Evolutionary conservation across 2,888 invertebrate species (phyloP), one percentile per base, ranked within the genome.

Genomic region (Phortica magna): DNA sequence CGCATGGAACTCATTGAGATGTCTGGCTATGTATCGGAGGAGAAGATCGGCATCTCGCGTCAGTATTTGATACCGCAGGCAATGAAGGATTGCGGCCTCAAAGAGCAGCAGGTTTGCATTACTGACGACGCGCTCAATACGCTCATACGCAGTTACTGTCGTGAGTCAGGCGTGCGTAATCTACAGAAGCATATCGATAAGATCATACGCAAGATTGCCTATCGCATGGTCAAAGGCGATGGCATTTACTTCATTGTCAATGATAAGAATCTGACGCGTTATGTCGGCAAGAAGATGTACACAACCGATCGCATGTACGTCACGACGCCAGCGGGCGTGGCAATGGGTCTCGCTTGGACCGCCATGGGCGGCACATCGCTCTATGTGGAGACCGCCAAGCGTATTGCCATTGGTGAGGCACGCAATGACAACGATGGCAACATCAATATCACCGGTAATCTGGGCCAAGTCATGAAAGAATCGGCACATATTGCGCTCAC

Each of bases 1-100:
- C 94, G 99, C 80, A 99, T 99, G 99, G 99, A 99, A 92, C 96
- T 99, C 94, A 99, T 99, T 80, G 97, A 98, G 87, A 98, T 99
- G 94, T 98, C 98, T 0, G 97, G 98, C 19, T 99, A 99, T 92
- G 97, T 99, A 0, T 97, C 98, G 0, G 98, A 99, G 91, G 99
- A 99, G 91, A 99, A 99, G 92, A 90, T 99, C 41, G 97, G 96
- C 1, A 99, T 99, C 82, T 98, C 98, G 0, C 95, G 96, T 88
- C 96, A 96, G 90, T 99, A 99, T 92, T 93, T 99, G 48, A 94
- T 99, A 53, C 98, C 99, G 0, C 96, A 97, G 84, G 96, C 98
- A 0, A 95, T 96, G 91, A 94, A 93, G 83, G 95, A 95, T 85
- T 95, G 96, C 79, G 98, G 98, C 0, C 93, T 99, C 0, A 93